Conservation (phyloP, 2,888 invertebrate species). For the Xestobium rufovillosum region DNA sequence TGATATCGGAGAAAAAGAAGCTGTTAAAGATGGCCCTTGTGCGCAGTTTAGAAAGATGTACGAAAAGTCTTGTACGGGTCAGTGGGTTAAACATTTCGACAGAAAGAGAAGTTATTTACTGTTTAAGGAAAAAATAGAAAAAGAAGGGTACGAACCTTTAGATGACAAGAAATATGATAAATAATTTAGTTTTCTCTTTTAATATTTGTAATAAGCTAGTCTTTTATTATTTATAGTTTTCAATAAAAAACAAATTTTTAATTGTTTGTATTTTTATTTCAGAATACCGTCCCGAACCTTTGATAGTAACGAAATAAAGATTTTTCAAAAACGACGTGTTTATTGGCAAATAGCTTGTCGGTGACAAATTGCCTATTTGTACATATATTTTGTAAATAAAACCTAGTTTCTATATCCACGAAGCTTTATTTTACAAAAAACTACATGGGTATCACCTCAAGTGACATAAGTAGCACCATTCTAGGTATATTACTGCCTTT, state of each 20-base stretch:
- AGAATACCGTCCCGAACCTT: conserved; percentile 36
- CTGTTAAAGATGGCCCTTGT: conserved; percentile 52
- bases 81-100: conserved; percentile 94
- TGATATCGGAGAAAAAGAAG: conserved; percentile 53
- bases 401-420: no score
- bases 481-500: no score
- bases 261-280: conserved; percentile 24
- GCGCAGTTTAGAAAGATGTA: conserved; percentile 62
- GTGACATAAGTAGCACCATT: no score
- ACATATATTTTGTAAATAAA: no score
- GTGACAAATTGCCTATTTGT: neutral
- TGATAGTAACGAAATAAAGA: conserved; percentile 24
- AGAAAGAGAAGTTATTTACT: conserved; percentile 79
- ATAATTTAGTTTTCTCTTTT: conserved; percentile 13
- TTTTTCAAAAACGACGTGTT: conserved; percentile 31
- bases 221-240: conserved; percentile 15
- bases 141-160: conserved; percentile 77
- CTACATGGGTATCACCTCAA: no score
- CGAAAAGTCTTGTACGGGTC: conserved; percentile 69
- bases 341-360: conserved; percentile 28
- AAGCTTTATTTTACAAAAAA: no score
- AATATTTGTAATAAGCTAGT: conserved; percentile 15
- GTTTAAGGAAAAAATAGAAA: conserved; percentile 81
- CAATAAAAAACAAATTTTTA: conserved; percentile 5
- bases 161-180: conserved; percentile 41